Evolutionary conservation across 2,888 invertebrate genomes (phyloP).

Genomic region (Ophion obscuratus): DNA sequence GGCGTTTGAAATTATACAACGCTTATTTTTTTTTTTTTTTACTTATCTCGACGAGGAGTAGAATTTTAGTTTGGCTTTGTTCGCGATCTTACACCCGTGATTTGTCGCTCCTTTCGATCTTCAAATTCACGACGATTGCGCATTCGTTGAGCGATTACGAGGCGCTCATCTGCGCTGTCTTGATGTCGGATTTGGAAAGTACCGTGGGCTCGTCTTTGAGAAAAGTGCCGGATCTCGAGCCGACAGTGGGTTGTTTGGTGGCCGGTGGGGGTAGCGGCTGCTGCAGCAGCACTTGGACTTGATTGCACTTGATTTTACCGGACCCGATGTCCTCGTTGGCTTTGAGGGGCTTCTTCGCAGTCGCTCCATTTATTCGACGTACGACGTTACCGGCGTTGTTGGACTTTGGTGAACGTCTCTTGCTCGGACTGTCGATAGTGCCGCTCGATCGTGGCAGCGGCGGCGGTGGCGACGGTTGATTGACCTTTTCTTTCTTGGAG

Average conservation of each 20-base stretch:
- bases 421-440: slow-evolving; percentile 79
- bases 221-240: slow-evolving; percentile 89
- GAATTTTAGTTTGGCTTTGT: not conserved
- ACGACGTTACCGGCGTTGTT: slow-evolving; percentile 63
- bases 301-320: slow-evolving; percentile 77
- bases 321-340: slow-evolving; percentile 67
- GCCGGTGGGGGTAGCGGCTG: slow-evolving; percentile 54
- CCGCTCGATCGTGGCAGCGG: not conserved
- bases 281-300: not conserved
- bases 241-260: slow-evolving; percentile 83
- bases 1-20: slow-evolving; percentile 28
- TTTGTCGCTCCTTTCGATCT: not conserved
- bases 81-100: not conserved
- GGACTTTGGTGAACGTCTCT: slow-evolving; percentile 80
- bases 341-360: slow-evolving; percentile 68
- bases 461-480: slow-evolving; percentile 66
- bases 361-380: not conserved
- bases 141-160: slow-evolving; percentile 71
- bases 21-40: not conserved
- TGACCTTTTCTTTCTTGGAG: slow-evolving; percentile 75
- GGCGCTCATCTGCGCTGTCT: slow-evolving; percentile 76
- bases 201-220: slow-evolving; percentile 90
- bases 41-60: not conserved
- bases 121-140: not conserved
- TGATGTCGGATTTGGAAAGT: slow-evolving; percentile 84